A percentile compares a stretch with the other conserved stretches of the same genome.
phyloP scores from a whole-genome alignment of 2,113 vertebrate genomes.

The Ciconia maguari region DNA sequence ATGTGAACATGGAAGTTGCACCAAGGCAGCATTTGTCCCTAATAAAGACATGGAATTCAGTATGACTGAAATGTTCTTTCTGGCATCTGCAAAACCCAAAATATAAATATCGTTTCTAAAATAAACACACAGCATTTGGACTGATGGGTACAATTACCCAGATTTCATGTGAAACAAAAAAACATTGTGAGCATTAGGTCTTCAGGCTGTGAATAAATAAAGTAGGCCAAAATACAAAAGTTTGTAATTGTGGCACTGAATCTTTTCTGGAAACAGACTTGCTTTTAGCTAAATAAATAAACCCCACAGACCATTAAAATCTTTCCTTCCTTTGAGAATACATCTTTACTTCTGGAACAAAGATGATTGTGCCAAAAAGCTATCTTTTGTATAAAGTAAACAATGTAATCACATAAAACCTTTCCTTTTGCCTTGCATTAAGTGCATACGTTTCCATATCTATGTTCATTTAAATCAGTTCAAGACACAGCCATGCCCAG shows the following conservation, averaged over 20 bases:
- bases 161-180: background rate
- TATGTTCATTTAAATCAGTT: background rate
- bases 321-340: background rate
- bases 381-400: background rate
- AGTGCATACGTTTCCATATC: background rate
- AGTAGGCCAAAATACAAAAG: background rate
- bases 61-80: background rate
- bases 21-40: background rate
- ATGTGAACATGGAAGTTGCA: background rate
- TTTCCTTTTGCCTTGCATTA: background rate
- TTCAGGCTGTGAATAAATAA: slow-evolving; percentile 12
- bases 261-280: background rate
- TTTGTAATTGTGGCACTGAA: background rate
- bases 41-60: background rate
- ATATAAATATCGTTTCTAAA: background rate
- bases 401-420: background rate
- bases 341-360: background rate
- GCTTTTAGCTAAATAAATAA: slow-evolving; percentile 12
- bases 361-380: background rate
- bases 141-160: background rate
- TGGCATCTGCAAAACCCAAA: background rate
- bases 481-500: background rate
- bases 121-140: background rate
- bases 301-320: background rate
- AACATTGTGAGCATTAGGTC: background rate